Percentiles rank a stretch among this genome's conserved stretches.
phyloP scores from a whole-genome alignment of 2,888 invertebrate genomes.

The Matsumyia berberina region DNA sequence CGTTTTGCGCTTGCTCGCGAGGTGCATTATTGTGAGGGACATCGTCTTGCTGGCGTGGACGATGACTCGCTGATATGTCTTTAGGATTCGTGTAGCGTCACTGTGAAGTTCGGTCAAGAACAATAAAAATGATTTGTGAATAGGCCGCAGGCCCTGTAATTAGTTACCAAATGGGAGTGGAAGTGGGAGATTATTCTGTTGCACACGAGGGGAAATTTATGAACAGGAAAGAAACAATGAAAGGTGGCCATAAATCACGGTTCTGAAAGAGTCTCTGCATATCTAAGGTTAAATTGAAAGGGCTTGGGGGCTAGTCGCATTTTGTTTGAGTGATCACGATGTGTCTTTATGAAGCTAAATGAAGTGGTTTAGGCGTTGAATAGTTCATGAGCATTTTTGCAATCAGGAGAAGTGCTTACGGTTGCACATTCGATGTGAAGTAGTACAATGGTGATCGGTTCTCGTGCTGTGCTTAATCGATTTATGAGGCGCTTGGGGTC shows the following conservation, averaged over 20 bases:
- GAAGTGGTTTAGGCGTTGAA: background rate
- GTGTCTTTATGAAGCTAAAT: background rate
- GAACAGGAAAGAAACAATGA: conserved; percentile 33
- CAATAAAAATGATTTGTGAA: conserved; percentile 46
- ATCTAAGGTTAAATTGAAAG: conserved; percentile 19
- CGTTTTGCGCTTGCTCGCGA: conserved; percentile 26
- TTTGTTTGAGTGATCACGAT: conserved; percentile 16
- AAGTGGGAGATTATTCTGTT: conserved; percentile 14
- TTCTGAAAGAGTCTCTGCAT: background rate
- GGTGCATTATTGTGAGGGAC: conserved; percentile 46
- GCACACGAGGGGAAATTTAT: conserved; percentile 20
- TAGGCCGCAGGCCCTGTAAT: conserved; percentile 42
- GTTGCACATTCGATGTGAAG: too few relatives aligned
- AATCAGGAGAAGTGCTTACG: too few relatives aligned
- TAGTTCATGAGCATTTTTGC: too few relatives aligned
- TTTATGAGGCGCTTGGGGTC: too few relatives aligned
- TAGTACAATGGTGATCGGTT: too few relatives aligned
- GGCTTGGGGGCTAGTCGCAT: conserved; percentile 1
- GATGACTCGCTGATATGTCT: background rate
- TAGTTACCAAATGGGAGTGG: conserved; percentile 25
- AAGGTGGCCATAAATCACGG: conserved; percentile 4
- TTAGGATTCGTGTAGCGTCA: conserved; percentile 15
- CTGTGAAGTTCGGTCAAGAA: conserved; percentile 1
- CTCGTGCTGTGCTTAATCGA: too few relatives aligned
- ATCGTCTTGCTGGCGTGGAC: background rate